Evolutionary conservation across 1,140 invertebrate genomes (phyloP), one percentile per base, ranked within the genome.

Genomic region (Sycophaga agraensis): DNA sequence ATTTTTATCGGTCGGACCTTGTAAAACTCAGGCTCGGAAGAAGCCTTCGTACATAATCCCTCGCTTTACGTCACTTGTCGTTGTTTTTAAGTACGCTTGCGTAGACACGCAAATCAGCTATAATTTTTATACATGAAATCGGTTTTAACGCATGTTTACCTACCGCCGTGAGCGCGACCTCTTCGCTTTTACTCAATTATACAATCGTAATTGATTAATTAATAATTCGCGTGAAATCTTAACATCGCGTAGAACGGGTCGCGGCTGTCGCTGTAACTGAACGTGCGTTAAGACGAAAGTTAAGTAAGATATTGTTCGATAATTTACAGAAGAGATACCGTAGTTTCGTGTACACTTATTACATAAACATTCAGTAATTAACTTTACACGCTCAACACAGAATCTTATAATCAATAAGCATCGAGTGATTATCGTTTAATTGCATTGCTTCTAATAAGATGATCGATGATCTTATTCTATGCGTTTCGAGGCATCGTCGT

Each of bases 1-100:
- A 59, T 54, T 60, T 60, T 60, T 60, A 59, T 43, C 50, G 50
- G 50, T 54, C 31, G 50, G 59, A 60, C 49, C 22, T 45, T 60
- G 59, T 59, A 35, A 43, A 22, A 40, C 22, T 14, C 16, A 59
- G 46, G 28, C 37, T 42, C 24, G 34, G 26, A 59, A 1, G 48
- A 51, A 59, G 57, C 24, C 57, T 43, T 51, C 37, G 46, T 59
- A 59, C 37, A 42, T 49, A 37, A 50, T 49, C 35, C 46, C 43
- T 59, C 24, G 21, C 26, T 58, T 58, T 58, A 57, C 42, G 42
- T 48, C 28, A 48, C 42, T 56, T 48, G 28, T 49, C 45, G 45
- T 49, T 58, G 22, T 58, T 35, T 49, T 48, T 58, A 58, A 48
- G 35, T 58, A 58, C 43, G 45, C 34, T 58, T 58, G 43, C 31